phyloP scores from a whole-genome alignment of 2,113 vertebrate genomes.

The Apteryx mantelli region DNA sequence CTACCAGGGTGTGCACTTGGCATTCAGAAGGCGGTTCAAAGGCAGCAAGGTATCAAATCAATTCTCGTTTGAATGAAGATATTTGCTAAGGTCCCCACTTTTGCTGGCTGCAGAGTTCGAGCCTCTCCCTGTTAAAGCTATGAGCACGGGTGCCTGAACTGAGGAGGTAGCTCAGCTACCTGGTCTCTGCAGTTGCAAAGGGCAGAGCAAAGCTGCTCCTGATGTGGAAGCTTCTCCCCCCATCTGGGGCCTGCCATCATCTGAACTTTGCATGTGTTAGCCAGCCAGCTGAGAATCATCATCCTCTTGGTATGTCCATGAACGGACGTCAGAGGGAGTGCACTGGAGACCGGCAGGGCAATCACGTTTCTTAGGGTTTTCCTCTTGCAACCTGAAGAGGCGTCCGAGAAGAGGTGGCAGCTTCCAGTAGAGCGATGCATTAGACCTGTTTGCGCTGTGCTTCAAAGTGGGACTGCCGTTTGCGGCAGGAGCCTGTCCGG shows the following conservation, averaged over 20 bases:
- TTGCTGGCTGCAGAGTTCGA: neutral
- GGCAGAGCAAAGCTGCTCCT: neutral
- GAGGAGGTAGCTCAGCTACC: rapidly evolving
- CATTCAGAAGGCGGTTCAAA: neutral
- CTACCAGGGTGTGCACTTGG: neutral
- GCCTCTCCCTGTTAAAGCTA: neutral
- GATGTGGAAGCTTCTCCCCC: neutral
- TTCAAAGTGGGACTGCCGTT: neutral
- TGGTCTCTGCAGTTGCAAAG: neutral
- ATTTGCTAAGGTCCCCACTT: neutral
- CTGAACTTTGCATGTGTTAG: neutral
- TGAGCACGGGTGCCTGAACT: rapidly evolving
- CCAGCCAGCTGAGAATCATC: neutral
- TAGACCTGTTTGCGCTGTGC: neutral
- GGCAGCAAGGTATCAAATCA: neutral
- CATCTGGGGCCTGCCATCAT: neutral
- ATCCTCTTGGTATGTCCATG: rapidly evolving
- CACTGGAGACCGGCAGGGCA: neutral
- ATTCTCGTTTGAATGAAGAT: neutral
- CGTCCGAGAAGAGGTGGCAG: neutral
- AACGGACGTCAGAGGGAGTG: neutral
- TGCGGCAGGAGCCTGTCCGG: neutral
- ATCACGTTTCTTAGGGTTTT: neutral
- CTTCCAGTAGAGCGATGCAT: neutral
- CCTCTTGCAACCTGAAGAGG: neutral